Percentiles rank a stretch among this genome's conserved stretches.
phyloP scores from a whole-genome alignment of 1,140 invertebrate genomes.

The Drosophila fuyamai region DNA sequence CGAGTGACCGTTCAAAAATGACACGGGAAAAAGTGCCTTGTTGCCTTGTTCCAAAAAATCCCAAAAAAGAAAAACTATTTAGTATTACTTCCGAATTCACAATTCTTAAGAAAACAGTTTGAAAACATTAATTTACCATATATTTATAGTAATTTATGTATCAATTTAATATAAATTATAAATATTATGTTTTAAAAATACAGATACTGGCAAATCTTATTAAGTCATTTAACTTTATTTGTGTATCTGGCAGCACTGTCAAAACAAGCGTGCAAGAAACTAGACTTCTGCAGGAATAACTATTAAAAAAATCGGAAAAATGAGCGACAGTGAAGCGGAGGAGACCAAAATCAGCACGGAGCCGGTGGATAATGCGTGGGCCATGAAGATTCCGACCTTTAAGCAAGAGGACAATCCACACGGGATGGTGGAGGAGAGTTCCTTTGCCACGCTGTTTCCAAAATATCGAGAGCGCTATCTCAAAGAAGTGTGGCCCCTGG shows the following conservation, averaged over 20 bases:
- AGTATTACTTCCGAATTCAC: too few species aligned
- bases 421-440: conserved; percentile 90
- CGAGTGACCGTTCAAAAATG: neutral
- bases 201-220: neutral
- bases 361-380: conserved; percentile 94
- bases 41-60: neutral
- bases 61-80: conserved; percentile 5
- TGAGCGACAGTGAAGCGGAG: conserved; percentile 73
- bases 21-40: too few species aligned
- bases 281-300: conserved; percentile 1
- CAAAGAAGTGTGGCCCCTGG: conserved; percentile 97
- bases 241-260: neutral
- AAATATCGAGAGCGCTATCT: conserved; percentile 98
- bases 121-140: too few species aligned
- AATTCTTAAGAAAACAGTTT: too few species aligned
- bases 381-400: conserved; percentile 95
- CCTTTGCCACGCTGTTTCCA: conserved; percentile 90
- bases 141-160: too few species aligned
- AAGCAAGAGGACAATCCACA: conserved; percentile 95
- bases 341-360: conserved; percentile 71
- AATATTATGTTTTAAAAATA: neutral
- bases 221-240: neutral
- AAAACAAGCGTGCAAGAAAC: conserved; percentile 60
- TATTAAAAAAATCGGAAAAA: conserved; percentile 9
- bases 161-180: conserved; percentile 24